Conservation (phyloP, 2,888 invertebrate species). For the Saturnia japonica region DNA sequence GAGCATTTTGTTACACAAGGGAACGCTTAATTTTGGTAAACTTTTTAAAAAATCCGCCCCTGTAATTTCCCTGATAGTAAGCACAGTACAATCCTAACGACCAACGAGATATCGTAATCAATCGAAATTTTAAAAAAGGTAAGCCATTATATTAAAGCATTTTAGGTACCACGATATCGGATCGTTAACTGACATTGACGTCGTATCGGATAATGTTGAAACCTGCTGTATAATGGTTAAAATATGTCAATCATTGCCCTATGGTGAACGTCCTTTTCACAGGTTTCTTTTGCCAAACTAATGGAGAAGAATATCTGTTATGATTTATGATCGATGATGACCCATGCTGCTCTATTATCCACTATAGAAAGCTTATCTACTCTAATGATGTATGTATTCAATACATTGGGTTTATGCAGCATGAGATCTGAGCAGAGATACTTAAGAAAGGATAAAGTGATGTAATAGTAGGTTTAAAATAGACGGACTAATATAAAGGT, state of each 20-base stretch:
- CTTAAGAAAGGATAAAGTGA: no score
- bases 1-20: no score
- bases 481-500: no score
- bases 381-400: neutral
- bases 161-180: neutral
- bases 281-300: slow-evolving; percentile 42
- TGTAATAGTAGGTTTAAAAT: no score
- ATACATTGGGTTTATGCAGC: neutral
- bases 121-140: neutral
- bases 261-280: slow-evolving; percentile 39
- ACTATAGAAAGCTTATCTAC: slow-evolving; percentile 8
- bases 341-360: slow-evolving; percentile 38
- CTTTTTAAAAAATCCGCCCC: no score
- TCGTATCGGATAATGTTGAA: slow-evolving; percentile 4
- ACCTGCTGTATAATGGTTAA: slow-evolving; percentile 20
- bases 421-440: neutral
- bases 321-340: slow-evolving; percentile 45
- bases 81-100: no score
- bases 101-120: neutral
- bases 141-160: neutral
- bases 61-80: no score
- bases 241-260: slow-evolving; percentile 45
- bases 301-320: slow-evolving; percentile 38
- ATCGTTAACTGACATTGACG: neutral
- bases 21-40: no score